These are phyloP conservation scores for Diaprepes abbreviatus DNA, from an alignment of 2,888 invertebrate genomes.

Conservation along the genomic window DNA sequence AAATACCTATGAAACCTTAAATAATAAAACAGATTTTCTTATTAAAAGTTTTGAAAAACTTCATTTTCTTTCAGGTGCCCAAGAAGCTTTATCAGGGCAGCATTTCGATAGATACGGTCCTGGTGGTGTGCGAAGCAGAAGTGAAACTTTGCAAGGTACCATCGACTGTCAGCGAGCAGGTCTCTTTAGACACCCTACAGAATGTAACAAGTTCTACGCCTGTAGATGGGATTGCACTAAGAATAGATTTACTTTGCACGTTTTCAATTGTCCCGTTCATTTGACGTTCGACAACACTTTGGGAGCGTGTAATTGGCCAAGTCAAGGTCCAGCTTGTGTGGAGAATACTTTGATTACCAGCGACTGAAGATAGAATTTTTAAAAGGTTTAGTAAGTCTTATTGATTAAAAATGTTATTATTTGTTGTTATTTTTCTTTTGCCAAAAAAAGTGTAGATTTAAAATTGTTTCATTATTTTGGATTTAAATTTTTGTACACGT, in stretches of 20 bases:
- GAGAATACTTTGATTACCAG: slow-evolving; percentile 73
- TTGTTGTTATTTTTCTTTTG: not conserved
- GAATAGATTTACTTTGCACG: slow-evolving; percentile 80
- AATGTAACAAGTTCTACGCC: slow-evolving; percentile 86
- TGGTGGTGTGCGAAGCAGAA: slow-evolving; percentile 73
- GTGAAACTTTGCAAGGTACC: slow-evolving; percentile 74
- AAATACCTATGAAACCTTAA: too few species aligned
- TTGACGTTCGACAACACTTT: slow-evolving; percentile 81
- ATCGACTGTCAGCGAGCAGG: slow-evolving; percentile 75
- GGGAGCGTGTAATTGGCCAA: slow-evolving; percentile 88
- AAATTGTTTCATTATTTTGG: too few species aligned
- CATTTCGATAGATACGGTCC: slow-evolving; percentile 74
- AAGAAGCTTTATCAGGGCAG: slow-evolving; percentile 61
- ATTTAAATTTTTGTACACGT: too few species aligned
- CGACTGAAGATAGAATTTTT: too few species aligned
- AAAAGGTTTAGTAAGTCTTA: too few species aligned
- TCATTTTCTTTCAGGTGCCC: slow-evolving; percentile 57
- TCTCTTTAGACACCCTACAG: slow-evolving; percentile 79
- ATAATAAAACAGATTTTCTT: too few species aligned
- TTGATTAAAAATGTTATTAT: too few species aligned
- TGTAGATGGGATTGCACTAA: slow-evolving; percentile 86
- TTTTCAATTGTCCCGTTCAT: slow-evolving; percentile 85
- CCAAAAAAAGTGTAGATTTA: too few species aligned
- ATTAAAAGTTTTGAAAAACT: not conserved
- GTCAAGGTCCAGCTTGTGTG: slow-evolving; percentile 83